Conservation (phyloP, 2,888 invertebrate genomes). For the Andrena praecox region DNA sequence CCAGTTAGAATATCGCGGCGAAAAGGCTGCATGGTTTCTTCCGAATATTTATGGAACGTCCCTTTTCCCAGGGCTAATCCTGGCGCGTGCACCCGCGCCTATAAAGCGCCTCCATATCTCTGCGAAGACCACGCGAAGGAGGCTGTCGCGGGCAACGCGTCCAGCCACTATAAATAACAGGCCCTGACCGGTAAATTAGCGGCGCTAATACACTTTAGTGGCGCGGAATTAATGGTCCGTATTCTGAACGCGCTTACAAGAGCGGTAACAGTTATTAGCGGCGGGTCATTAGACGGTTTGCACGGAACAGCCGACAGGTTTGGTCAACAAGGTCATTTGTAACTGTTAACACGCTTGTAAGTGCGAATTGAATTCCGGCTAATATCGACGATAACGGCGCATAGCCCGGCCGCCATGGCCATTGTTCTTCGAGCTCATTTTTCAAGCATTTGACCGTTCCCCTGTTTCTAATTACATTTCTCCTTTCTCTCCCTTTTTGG, state of each 20-base stretch:
- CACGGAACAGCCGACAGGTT: conserved; percentile 73
- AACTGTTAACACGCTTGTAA: conserved; percentile 72
- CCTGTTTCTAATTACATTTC: background rate
- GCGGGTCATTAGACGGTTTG: conserved; percentile 73
- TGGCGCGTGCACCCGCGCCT: background rate
- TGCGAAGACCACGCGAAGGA: conserved; percentile 6
- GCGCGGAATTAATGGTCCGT: conserved; percentile 71
- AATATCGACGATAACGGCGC: conserved; percentile 58
- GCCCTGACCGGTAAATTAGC: conserved; percentile 61
- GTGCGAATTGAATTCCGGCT: conserved; percentile 70
- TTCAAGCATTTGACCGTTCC: conserved; percentile 1
- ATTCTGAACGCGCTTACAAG: conserved; percentile 73
- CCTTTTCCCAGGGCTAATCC: background rate
- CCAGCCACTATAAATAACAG: conserved; percentile 62
- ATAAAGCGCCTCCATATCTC: background rate
- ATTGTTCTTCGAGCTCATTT: background rate
- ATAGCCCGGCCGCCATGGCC: background rate
- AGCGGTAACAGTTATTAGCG: conserved; percentile 73
- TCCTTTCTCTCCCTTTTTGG: background rate
- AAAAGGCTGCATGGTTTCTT: background rate
- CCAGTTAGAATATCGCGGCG: background rate
- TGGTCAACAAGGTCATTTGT: conserved; percentile 71
- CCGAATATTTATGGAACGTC: background rate
- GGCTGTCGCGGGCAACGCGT: conserved; percentile 22
- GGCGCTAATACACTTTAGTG: conserved; percentile 71